phyloP scores from a whole-genome alignment of 2,888 invertebrate genomes.

The Machimus rusticus region DNA sequence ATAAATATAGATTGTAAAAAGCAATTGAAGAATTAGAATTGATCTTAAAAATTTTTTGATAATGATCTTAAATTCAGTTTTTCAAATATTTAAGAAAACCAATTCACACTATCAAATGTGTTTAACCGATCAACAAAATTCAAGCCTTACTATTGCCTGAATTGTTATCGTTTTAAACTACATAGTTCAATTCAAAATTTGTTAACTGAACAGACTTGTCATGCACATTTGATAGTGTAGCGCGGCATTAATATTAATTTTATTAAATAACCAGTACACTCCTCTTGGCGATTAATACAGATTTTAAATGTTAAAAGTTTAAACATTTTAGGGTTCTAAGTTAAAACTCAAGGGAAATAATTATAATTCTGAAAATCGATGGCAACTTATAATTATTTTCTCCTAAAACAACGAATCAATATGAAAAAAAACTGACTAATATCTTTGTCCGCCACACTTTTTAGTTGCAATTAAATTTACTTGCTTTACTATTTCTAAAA shows the following conservation, averaged over 20 bases:
- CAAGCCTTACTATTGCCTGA: background rate
- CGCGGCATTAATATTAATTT: background rate
- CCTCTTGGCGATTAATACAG: background rate
- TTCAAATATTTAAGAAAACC: background rate
- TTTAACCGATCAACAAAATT: background rate
- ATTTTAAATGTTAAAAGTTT: background rate
- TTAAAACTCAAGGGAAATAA: background rate
- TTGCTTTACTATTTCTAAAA: background rate
- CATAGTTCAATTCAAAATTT: background rate
- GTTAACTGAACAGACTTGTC: background rate
- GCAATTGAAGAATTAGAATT: background rate
- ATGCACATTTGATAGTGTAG: background rate
- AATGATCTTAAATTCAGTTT: background rate
- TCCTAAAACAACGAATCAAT: background rate
- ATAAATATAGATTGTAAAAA: background rate
- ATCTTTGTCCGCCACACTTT: background rate
- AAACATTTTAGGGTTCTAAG: background rate
- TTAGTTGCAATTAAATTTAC: background rate
- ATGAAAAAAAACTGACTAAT: background rate
- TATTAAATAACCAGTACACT: background rate
- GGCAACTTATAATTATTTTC: background rate
- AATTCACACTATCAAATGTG: background rate
- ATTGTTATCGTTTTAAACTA: background rate
- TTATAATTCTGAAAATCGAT: background rate
- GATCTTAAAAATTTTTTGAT: background rate